A percentile compares a stretch with the other conserved stretches of the same genome.
Evolutionary conservation across 2,888 invertebrate species (phyloP).

Genomic region (Mythimna vitellina): DNA sequence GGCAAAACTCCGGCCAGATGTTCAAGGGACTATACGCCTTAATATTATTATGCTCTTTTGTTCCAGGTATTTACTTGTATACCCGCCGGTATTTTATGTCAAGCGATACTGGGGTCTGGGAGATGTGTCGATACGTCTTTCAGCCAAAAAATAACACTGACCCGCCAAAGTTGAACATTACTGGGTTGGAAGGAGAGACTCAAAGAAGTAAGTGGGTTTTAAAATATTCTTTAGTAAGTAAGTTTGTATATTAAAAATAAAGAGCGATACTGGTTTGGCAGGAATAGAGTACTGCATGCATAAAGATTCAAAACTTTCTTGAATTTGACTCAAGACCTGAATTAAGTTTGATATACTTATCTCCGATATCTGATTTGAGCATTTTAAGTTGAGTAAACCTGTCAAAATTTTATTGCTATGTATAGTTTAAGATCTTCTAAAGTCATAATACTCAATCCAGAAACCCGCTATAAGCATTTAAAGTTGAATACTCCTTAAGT

Average conservation of each 20-base stretch:
- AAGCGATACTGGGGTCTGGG: conserved; percentile 94
- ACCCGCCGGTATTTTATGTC: conserved; percentile 91
- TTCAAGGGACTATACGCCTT: neutral
- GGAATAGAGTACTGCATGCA: neutral
- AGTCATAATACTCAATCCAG: too few relatives aligned
- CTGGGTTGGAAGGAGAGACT: conserved; percentile 71
- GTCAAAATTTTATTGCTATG: too few relatives aligned
- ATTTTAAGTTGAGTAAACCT: too few relatives aligned
- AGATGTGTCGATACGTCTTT: conserved; percentile 89
- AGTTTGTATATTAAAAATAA: neutral
- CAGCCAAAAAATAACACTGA: conserved; percentile 70
- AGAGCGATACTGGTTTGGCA: neutral
- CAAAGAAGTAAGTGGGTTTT: conserved; percentile 75
- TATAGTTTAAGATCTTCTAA: too few relatives aligned
- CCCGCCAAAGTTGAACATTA: conserved; percentile 68
- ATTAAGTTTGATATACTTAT: too few relatives aligned
- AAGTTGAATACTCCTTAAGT: too few relatives aligned
- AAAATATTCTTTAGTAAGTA: neutral
- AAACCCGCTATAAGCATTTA: too few relatives aligned
- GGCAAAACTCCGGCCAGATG: too few relatives aligned
- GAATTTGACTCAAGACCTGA: too few relatives aligned
- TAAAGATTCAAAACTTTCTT: too few relatives aligned
- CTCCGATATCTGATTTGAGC: too few relatives aligned
- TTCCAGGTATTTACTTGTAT: conserved; percentile 90
- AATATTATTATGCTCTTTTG: conserved; percentile 55